Base-by-base conservation (phyloP, 2,888 invertebrate species). In the Scaptomyza caliginosa region DNA sequence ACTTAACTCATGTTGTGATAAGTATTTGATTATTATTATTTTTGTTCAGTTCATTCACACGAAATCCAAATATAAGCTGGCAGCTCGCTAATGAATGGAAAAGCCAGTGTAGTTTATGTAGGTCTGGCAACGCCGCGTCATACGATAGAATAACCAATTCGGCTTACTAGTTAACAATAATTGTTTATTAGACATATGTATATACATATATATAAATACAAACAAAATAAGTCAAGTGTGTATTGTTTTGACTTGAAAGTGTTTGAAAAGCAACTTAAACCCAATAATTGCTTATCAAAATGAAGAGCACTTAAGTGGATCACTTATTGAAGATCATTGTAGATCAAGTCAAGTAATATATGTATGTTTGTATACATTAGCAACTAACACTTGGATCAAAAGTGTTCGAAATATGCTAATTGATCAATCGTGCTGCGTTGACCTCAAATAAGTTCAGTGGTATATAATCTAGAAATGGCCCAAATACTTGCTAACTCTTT, bases 381-480 rank as follows among this genome's bases (percentile, higher is more conserved):
- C 38, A 69, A 50, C 3, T 50, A 69, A 19, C 38, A 69, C 48
- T 58, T 69, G 50, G 39, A 43, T 42, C 16, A 7, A 13, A 36
- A 19, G n/a, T 23, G 38, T 39, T 52, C 40, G 19, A 6, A 23
- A 45, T 40, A 57, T 74, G 64, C 50, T 74, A 73, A 73, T 74
- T 60, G 54, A 17, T 24, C n/a, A 38, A 51, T 69, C 69, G 17
- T 52, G 74, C 16, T 49, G 45, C 13, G 58, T 19, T 52, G 45
- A 68, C 32, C 55, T 34, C 28, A 49, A 58, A 55, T 38, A 19
- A 51, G 36, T 45, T 58, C 17, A 43, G 38, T 13, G 36, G 7
- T n/a, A 11, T n/a, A 2, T n/a, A 21, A 21, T 4, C 10, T 28
- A 34, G 32, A 63, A 64, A 19, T 64, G 56, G 42, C 34, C n/a